Evolutionary conservation across 2,888 invertebrate genomes (phyloP), one percentile per base, ranked within the genome.

Genomic region (Cataglyphis rosenhaueri): DNA sequence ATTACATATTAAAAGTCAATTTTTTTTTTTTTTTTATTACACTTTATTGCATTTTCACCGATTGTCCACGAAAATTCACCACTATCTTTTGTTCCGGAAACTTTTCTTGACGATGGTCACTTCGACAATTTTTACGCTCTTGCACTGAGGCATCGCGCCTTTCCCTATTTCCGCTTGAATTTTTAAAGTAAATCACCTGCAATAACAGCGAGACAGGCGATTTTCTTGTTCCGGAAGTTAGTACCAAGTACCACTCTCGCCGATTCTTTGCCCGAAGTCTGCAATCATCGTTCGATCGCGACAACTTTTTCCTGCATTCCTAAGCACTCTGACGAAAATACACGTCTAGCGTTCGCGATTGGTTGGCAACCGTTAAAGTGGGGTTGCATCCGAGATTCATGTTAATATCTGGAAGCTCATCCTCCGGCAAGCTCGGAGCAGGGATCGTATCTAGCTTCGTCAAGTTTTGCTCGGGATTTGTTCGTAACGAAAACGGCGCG

Each of bases 201-300:
- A 44, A 59, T 71, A 44, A 71, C 57, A 3, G 6, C 8, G 41
- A 44, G 2, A 35, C 35, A 70, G 32, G 35, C 18, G 18, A 12
- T 44, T 76, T 52, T 59, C 32, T 12, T 8, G 38, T 70, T 41
- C 25, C 44, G 57, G 59, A 71, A 79, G 18, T 4, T 29, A 21
- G 21, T 21, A 71, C 18, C 59, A 71, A 79, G 44, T 35, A 35
- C 9, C 8, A 29, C 6, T 41, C 70, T 32, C 38, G 68, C 68
- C 21, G 29, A 57, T 78, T 70, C 76, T 10, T 68, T n/a, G 44
- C 9, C 2, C 25, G 32, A 79, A 71, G 18, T 21, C 59, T 71
- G 44, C n/a, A 71, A 79, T 79, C 78, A 79, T 71, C 18, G 18
- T 59, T 79, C 78, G 78, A 79, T 79, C 71, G 78, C 35, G 3